These are phyloP conservation scores for Staurois parvus DNA, from an alignment of 2,797 vertebrate species.

Conservation along the genomic window DNA sequence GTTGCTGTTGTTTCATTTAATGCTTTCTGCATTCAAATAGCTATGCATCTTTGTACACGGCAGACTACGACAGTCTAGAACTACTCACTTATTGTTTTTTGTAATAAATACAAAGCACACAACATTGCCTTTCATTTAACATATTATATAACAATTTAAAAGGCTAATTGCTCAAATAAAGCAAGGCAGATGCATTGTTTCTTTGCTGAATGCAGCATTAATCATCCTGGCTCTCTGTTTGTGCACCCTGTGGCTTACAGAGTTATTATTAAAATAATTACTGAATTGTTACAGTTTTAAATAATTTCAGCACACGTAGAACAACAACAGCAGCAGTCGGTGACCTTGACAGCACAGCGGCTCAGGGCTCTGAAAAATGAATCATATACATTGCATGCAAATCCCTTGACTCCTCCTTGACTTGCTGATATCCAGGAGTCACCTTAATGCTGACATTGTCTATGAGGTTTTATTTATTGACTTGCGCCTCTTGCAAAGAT, in stretches of 20 bases:
- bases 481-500: constrained; percentile 31
- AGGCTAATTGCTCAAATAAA: constrained; percentile 54
- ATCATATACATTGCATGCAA: constrained; percentile 45
- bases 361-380: constrained; percentile 29
- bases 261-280: constrained; percentile 56
- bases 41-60: constrained; percentile 5
- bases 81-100: constrained; percentile 27
- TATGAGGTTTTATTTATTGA: constrained; percentile 51
- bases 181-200: constrained; percentile 47
- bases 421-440: constrained; percentile 30
- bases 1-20: constrained; percentile 10
- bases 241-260: constrained; percentile 35
- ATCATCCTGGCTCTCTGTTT: constrained; percentile 32
- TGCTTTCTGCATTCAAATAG: constrained; percentile 4
- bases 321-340: constrained; percentile 18
- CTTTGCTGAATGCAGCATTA: constrained; percentile 32
- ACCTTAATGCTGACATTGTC: constrained; percentile 43
- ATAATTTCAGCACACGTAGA: constrained; percentile 37
- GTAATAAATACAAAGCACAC: constrained; percentile 41
- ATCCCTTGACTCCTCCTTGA: constrained; percentile 36
- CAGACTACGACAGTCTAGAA: constrained; percentile 13
- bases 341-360: constrained; percentile 40
- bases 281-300: constrained; percentile 49
- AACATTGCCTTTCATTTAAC: constrained; percentile 50
- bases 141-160: constrained; percentile 52